Conservation (phyloP, 1,140 invertebrate genomes). For the Leguminivora glycinivorella region DNA sequence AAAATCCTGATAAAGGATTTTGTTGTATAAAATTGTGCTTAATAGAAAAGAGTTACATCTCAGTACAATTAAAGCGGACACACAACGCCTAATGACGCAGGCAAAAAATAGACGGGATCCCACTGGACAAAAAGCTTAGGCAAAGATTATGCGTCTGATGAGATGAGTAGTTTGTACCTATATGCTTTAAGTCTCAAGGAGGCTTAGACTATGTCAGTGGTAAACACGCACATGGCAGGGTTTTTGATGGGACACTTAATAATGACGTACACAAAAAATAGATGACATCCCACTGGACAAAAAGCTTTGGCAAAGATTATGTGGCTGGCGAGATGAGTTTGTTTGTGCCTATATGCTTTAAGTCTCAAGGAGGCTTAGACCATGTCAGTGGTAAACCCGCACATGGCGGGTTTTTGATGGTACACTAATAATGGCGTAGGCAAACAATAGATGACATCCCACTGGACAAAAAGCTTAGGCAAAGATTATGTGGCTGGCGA, state of each 20-base stretch:
- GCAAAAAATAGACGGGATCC: conserved; percentile 25
- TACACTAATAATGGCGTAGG: conserved; percentile 31
- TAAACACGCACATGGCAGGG: no score
- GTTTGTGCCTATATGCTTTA: no score
- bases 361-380: no score
- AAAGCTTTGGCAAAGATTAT: no score
- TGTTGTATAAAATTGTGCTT: neutral
- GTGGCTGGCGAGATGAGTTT: no score
- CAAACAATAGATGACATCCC: conserved; percentile 23
- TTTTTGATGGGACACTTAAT: no score
- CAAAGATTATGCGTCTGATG: neutral
- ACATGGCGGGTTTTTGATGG: no score
- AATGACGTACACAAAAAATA: no score
- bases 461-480: conserved; percentile 23
- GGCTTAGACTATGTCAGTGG: no score
- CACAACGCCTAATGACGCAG: conserved; percentile 30
- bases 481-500: neutral
- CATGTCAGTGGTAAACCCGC: no score
- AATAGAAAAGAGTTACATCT: neutral
- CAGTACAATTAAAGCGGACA: conserved; percentile 31
- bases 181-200: no score
- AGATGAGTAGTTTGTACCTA: neutral
- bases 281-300: no score
- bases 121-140: conserved; percentile 16
- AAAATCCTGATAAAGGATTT: neutral